Percentiles rank a stretch among this genome's conserved stretches.
Evolutionary conservation across 2,797 vertebrate genomes (phyloP).

Genomic region (Morelia viridis): DNA sequence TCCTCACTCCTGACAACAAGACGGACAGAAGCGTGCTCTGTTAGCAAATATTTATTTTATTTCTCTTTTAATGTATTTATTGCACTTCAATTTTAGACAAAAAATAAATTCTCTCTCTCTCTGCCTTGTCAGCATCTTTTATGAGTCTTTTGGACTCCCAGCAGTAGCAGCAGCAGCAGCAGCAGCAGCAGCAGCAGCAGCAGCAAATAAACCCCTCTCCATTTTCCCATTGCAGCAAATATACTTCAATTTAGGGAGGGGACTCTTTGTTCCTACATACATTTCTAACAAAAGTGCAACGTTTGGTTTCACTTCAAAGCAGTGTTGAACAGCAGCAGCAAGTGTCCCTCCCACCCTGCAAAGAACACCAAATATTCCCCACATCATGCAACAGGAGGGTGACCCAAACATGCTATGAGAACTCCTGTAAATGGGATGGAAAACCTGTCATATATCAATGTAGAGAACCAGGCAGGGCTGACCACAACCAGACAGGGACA

Average conservation of each 20-base stretch:
- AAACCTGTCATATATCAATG: slow-evolving; percentile 21
- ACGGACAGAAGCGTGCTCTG: background rate
- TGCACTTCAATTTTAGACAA: slow-evolving; percentile 46
- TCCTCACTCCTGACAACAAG: background rate
- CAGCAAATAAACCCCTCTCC: slow-evolving; percentile 28
- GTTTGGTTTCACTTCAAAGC: slow-evolving; percentile 30
- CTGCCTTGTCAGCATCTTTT: slow-evolving; percentile 23
- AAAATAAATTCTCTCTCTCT: slow-evolving; percentile 41
- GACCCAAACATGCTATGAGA: slow-evolving; percentile 24
- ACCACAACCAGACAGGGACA: background rate
- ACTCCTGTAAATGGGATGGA: slow-evolving; percentile 10
- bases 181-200: slow-evolving; percentile 16
- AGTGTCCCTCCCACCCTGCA: slow-evolving; percentile 33
- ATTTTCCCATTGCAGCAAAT: slow-evolving; percentile 35
- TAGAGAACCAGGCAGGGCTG: slow-evolving; percentile 10
- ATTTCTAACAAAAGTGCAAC: slow-evolving; percentile 45
- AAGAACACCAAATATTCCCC: slow-evolving; percentile 22
- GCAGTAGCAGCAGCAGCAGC: background rate
- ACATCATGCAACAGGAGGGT: slow-evolving; percentile 38
- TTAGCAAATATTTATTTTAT: slow-evolving; percentile 40
- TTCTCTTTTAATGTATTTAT: slow-evolving; percentile 35
- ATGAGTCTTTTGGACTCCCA: slow-evolving; percentile 22
- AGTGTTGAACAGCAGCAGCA: slow-evolving; percentile 33
- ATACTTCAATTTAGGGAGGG: slow-evolving; percentile 26
- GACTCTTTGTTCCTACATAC: slow-evolving; percentile 20